Evolutionary conservation across 2,113 vertebrate species (phyloP).

Genomic region (Chroicocephalus ridibundus): DNA sequence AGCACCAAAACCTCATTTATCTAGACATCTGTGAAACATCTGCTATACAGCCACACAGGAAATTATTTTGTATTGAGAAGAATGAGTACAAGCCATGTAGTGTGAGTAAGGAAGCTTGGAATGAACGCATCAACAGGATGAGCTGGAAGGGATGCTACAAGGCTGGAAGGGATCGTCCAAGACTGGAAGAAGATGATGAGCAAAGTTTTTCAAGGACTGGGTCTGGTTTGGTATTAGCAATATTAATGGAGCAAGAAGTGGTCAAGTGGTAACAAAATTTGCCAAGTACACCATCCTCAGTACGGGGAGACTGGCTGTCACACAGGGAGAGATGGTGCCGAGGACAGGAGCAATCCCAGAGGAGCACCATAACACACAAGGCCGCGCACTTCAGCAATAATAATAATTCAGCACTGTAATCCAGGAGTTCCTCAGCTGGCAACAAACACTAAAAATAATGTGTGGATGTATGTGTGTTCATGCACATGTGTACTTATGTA

Average conservation of each 20-base stretch:
- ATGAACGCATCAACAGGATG: background rate
- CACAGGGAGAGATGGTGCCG: no score
- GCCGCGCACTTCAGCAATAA: background rate
- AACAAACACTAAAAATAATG: background rate
- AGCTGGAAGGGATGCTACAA: background rate
- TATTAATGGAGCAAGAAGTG: background rate
- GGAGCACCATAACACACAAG: background rate
- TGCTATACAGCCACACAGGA: background rate
- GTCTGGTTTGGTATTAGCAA: background rate
- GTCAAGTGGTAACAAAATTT: background rate
- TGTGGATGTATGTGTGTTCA: background rate
- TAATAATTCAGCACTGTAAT: background rate
- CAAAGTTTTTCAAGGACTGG: background rate
- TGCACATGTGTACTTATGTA: background rate
- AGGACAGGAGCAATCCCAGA: background rate
- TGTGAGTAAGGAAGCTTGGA: background rate
- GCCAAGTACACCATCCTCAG: background rate
- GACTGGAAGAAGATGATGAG: background rate
- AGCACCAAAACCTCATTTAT: background rate
- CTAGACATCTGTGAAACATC: background rate
- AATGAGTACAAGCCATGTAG: background rate
- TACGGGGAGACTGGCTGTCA: background rate
- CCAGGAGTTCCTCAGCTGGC: background rate
- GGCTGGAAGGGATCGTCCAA: background rate
- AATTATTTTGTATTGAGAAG: background rate